Base-by-base conservation (phyloP, 2,797 vertebrate species). In the Helarctos malayanus region DNA sequence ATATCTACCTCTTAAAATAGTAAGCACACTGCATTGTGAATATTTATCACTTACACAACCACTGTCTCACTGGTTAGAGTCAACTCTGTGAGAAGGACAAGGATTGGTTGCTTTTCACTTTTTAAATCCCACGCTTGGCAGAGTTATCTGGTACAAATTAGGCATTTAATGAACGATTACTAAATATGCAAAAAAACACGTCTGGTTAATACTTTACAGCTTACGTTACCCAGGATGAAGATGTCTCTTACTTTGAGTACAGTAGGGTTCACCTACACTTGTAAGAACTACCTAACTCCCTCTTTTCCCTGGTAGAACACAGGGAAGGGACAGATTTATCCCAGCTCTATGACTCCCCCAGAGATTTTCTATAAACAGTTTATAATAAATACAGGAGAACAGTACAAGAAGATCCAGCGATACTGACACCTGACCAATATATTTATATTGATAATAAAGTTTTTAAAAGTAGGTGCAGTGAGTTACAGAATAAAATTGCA, bases 401-500 rank as follows among this genome's bases (percentile, higher is more conserved):
- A 80, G 91, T 56, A 80, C 14, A 94, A 95, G 54, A 88, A 91
- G 56, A 93, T 47, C 32, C 49, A 91, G 32, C 63, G 83, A 82
- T 63, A 91, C 8, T 18, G 49, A 73, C 19, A 84, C 8, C 80
- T 93, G 85, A 78, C 18, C 41, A 85, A 84, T 75, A 73, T 29
- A 88, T 76, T 93, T 95, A 92, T 94, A 52, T 52, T 61, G 59
- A 57, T 92, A 86, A 49, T 35, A 65, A 80, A 79, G 15, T 80
- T 45, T 75, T 27, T 25, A 82, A 76, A 79, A 49, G 56, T 19
- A 85, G 2, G 29, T 29, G 5, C 7, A 59, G 27, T 11, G 11
- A 94, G 25, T 65, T 83, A 90, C 5, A 92, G 35, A 95, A 96
- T 65, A 73, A 89, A 93, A 87, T 14, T 65, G 13, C 41, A 95